These are phyloP conservation scores for Rhabdomys pumilio DNA, from an alignment of 2,797 vertebrate species.

Conservation along the genomic window DNA sequence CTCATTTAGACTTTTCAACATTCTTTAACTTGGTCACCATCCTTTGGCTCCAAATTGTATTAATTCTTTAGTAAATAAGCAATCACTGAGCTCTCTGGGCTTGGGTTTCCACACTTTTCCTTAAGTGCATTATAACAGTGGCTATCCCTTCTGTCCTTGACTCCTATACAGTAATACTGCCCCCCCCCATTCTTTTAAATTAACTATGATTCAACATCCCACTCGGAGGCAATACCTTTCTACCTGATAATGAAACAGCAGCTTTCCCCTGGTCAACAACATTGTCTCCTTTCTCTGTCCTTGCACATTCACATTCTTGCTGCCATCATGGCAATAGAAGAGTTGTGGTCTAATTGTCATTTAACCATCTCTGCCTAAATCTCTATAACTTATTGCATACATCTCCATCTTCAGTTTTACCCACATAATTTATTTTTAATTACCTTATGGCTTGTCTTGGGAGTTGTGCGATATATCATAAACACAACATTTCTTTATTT, in stretches of 20 bases:
- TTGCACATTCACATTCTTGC: not conserved
- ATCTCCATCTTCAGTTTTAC: conserved; percentile 8
- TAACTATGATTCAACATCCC: not conserved
- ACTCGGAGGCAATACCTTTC: not conserved
- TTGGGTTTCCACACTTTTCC: not conserved
- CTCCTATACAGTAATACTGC: accelerated
- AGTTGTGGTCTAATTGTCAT: not conserved
- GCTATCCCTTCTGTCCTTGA: not conserved
- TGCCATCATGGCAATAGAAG: not conserved
- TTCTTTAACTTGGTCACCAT: not conserved
- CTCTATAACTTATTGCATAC: not conserved
- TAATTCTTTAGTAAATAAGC: not conserved
- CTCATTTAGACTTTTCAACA: not conserved
- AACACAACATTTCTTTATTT: conserved; percentile 44
- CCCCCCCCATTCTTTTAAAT: not conserved
- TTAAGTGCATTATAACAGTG: accelerated
- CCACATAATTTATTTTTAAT: conserved; percentile 64
- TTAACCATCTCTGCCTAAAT: conserved; percentile 7
- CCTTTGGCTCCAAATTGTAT: not conserved
- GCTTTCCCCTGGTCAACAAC: not conserved
- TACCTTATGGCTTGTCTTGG: not conserved
- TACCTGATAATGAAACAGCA: not conserved
- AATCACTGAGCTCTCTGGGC: not conserved
- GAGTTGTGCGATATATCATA: not conserved
- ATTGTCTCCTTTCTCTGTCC: not conserved